Percentiles rank a stretch among this genome's conserved stretches.
Evolutionary conservation across 1,140 invertebrate genomes (phyloP).

Genomic region (Drosophila azteca): DNA sequence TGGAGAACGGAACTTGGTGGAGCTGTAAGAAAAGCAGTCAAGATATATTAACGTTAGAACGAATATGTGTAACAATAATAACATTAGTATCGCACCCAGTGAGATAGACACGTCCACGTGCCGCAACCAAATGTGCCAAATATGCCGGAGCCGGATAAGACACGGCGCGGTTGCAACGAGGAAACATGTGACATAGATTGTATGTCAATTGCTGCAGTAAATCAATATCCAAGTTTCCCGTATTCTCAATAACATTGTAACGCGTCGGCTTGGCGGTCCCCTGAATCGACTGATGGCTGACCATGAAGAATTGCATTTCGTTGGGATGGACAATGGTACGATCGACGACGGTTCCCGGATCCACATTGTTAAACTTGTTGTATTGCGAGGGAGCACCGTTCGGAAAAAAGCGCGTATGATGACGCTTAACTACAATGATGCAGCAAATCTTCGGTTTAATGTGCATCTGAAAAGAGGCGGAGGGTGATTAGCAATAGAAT

Average conservation of each 20-base stretch:
- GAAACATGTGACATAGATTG: conserved; percentile 94
- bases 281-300: conserved; percentile 88
- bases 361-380: conserved; percentile 88
- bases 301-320: conserved; percentile 94
- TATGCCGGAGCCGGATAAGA: conserved; percentile 97
- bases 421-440: conserved; percentile 95
- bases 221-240: conserved; percentile 89
- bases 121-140: conserved; percentile 96
- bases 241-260: conserved; percentile 94
- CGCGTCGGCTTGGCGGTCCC: conserved; percentile 95
- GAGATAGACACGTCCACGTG: conserved; percentile 88
- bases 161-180: conserved; percentile 93
- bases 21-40: conserved; percentile 4
- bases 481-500: neutral
- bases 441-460: conserved; percentile 89
- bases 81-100: conserved; percentile 69
- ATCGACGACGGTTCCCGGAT: conserved; percentile 92
- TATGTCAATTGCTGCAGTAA: conserved; percentile 93
- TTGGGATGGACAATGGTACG: conserved; percentile 91
- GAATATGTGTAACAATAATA: neutral
- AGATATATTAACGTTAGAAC: neutral
- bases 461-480: conserved; percentile 30
- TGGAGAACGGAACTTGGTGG: conserved; percentile 10
- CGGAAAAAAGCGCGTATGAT: conserved; percentile 92
- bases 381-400: conserved; percentile 31